phyloP scores from a whole-genome alignment of 2,113 vertebrate species.

The Taxidea taxus region DNA sequence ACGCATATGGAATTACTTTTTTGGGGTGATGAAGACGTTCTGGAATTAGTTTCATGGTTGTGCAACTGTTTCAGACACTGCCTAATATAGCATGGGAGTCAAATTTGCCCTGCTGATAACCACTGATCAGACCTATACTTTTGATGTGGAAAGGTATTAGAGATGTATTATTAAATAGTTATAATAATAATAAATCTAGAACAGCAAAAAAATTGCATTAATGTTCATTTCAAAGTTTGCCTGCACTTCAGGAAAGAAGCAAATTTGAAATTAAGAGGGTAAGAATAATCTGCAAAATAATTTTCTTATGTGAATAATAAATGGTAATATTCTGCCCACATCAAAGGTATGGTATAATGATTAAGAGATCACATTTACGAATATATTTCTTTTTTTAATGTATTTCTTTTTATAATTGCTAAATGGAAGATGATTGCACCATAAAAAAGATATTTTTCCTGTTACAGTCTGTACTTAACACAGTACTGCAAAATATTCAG shows the following conservation, averaged over 20 bases:
- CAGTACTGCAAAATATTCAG: slow-evolving; percentile 47
- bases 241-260: neutral
- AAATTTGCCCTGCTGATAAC: neutral
- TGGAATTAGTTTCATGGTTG: neutral
- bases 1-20: neutral
- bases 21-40: neutral
- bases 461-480: slow-evolving; percentile 42
- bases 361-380: slow-evolving; percentile 31
- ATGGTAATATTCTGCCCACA: neutral
- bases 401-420: slow-evolving; percentile 40
- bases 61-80: neutral
- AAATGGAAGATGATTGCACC: neutral
- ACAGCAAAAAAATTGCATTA: neutral
- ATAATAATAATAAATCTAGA: neutral
- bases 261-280: neutral
- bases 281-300: neutral
- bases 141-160: neutral
- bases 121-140: neutral
- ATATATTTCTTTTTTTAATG: slow-evolving; percentile 31
- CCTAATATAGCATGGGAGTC: neutral
- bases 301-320: slow-evolving; percentile 7
- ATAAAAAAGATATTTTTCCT: slow-evolving; percentile 40
- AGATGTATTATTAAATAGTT: neutral
- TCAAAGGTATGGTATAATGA: neutral
- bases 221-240: neutral